Evolutionary conservation across 2,113 vertebrate species (phyloP), one percentile per base, ranked within the genome.

Genomic region (Catharus minimus): DNA sequence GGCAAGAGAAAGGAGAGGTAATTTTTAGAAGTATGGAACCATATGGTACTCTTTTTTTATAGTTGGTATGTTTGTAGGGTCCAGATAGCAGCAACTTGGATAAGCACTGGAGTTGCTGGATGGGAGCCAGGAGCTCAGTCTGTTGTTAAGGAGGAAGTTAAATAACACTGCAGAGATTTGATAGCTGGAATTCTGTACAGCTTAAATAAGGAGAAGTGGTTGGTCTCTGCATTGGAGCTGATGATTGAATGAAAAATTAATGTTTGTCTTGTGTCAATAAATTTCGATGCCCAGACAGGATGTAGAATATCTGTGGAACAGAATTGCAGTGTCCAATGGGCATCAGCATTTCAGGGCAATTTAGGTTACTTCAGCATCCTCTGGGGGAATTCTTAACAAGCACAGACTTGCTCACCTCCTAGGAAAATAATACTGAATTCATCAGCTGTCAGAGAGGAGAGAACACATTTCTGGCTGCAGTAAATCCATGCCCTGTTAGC

Each of bases 111-210:
- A 88, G 64, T 20, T 22, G 11, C 69, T 94, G 96, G 94, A 89
- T 71, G 36, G 32, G 41, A 94, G 96, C 96, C 95, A 96, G 73
- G 22, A 77, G 53, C 78, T 92, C 71, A 60, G 85, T 49, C 79
- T 77, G 64, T 41, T 67, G 87, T 96, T 96, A 96, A 96, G 92
- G 94, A 94, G 94, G 94, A 96, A 96, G 85, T 90, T 75, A 75
- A 95, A 83, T 64, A 92, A 58, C 66, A 7, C 18, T 79, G 49
- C 38, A 64, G 76, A 69, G 76, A 64, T 74, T 77, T 64, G 75
- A 47, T 85, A 67, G 73, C 49, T 92, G 69, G 52, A 67, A 56
- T 77, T 87, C 67, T 86, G 28, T 43, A 19, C 24, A 30, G 64
- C 75, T 83, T 77, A 86, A 94, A 43, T 85, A 39, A 9, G 13